These are phyloP conservation scores for Stichopus horrens DNA, from an alignment of 53 echinoderm and acorn worm species.

Conservation along the genomic window DNA sequence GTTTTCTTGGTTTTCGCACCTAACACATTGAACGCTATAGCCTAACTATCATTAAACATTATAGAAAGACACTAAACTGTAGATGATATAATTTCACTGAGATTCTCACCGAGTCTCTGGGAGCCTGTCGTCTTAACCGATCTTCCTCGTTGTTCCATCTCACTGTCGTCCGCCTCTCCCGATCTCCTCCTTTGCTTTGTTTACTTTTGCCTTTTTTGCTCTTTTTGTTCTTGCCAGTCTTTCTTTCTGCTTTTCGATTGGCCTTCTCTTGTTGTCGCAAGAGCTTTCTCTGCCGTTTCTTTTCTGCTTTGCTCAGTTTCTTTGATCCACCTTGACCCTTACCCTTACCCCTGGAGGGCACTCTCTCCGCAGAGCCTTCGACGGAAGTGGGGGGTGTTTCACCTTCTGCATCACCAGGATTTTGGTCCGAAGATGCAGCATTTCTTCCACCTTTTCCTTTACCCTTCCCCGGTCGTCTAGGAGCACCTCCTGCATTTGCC, in stretches of 20 bases:
- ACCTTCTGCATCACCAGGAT: neutral
- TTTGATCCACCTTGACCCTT: neutral
- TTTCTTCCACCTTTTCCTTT: neutral
- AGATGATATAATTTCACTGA: neutral
- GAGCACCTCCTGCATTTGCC: neutral
- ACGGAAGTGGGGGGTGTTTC: neutral
- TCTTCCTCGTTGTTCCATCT: conserved; percentile 5
- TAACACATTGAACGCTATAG: too few species aligned
- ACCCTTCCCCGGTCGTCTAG: neutral
- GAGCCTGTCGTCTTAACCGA: conserved; percentile 7
- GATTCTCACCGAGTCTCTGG: conserved; percentile 11
- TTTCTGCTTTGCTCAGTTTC: conserved; percentile 14
- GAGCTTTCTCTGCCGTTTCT: conserved; percentile 33
- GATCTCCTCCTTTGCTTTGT: conserved; percentile 20
- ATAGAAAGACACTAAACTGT: too few species aligned
- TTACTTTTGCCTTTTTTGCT: conserved; percentile 15
- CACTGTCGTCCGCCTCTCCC: conserved; percentile 37
- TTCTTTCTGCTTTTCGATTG: conserved; percentile 1
- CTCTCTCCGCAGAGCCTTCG: neutral
- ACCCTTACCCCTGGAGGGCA: neutral
- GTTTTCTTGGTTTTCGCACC: too few species aligned
- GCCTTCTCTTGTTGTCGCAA: conserved; percentile 10
- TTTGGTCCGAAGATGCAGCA: neutral
- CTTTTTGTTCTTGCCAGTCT: conserved; percentile 6
- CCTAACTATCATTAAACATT: too few species aligned